Evolutionary conservation across 2,113 vertebrate genomes (phyloP), one percentile per base, ranked within the genome.

Genomic region (Brienomyrus brachyistius): DNA sequence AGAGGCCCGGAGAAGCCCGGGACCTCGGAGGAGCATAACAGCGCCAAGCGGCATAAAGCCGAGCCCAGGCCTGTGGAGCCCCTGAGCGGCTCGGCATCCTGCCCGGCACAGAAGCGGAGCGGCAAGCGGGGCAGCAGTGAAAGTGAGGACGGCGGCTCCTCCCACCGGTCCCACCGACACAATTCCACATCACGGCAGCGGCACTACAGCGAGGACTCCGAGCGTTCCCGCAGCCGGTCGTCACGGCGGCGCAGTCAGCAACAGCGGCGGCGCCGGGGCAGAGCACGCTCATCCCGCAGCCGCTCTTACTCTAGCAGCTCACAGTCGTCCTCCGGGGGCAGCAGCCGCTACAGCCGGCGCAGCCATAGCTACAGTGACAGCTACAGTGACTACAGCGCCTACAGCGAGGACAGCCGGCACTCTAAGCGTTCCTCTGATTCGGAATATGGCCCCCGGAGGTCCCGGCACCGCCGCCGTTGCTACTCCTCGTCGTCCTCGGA

Each of bases 321-420:
- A 0, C 98, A 97, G 0, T 97, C 95, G 0, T 99, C 98, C 87
- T 97, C 98, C 0, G 98, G 95, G 0, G 96, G 94, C 62, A 99
- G 98, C 93, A 95, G 96, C 19, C 97, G 96, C 47, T 98, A 98
- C 93, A 96, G 93, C 35, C 95, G 93, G 19, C 96, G 94, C 0
- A 98, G 98, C 91, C 98, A 96, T 92, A 99, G 98, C 93, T 99
- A 99, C 93, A 97, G 97, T 0, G 97, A 99, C 89, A 99, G 97
- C 93, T 99, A 99, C 90, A 99, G 97, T 8, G 98, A 98, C 91
- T 98, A 99, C 91, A 99, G 98, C 7, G 98, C 98, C 91, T 98
- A 99, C 91, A 99, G 98, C 7, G 96, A 96, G 13, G 95, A 17
- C 90, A 95, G 92, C 2, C 94, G 89, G 88, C 96, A 88, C 88